phyloP scores from a whole-genome alignment of 2,888 invertebrate species.

The Lycaena phlaeas region DNA sequence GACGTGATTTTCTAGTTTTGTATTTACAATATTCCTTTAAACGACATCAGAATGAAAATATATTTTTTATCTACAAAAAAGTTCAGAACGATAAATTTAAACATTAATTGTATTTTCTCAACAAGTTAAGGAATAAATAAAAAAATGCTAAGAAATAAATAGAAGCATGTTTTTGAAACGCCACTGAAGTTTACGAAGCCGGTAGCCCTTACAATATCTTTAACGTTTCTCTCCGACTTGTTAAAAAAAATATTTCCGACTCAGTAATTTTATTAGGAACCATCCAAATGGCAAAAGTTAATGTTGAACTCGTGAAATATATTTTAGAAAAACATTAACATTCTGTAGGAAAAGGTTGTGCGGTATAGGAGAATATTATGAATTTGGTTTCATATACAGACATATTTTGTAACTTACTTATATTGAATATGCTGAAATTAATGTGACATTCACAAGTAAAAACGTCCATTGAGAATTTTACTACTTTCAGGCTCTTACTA shows the following conservation, averaged over 20 bases:
- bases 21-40: no score
- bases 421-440: no score
- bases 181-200: background rate
- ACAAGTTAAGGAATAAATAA: background rate
- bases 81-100: no score
- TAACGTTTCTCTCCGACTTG: slow-evolving; percentile 1
- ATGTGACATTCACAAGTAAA: no score
- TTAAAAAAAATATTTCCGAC: slow-evolving; percentile 4
- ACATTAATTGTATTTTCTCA: background rate
- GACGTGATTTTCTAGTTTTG: no score
- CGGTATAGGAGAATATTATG: no score
- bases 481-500: no score
- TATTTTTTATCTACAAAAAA: no score
- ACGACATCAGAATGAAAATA: no score
- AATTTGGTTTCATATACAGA: background rate
- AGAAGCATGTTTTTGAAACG: background rate
- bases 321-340: background rate
- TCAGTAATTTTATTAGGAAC: slow-evolving; percentile 6
- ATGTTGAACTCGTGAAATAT: slow-evolving; percentile 1
- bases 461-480: no score
- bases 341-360: background rate
- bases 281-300: slow-evolving; percentile 6
- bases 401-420: background rate
- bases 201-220: background rate
- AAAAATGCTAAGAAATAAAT: background rate